Conservation (phyloP, 2,797 vertebrate species). For the Alectoris magna region DNA sequence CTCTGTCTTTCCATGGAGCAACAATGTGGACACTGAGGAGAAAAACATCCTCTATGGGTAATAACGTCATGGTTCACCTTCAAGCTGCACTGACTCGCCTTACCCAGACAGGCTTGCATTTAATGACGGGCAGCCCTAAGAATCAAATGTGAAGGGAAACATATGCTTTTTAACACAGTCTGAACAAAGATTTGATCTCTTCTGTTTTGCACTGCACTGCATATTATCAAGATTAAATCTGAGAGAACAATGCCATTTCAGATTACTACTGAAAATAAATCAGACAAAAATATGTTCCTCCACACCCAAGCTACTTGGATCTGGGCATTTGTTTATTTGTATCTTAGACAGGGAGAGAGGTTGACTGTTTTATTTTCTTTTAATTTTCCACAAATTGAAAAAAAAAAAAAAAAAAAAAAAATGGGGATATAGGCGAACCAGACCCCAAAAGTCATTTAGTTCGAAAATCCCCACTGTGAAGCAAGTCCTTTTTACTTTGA, state of each 20-base stretch:
- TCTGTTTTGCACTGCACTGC: neutral
- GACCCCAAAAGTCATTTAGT: neutral
- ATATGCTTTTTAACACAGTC: rapidly evolving
- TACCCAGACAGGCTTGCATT: neutral
- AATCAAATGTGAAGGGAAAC: neutral
- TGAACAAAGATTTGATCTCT: neutral
- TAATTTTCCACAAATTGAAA: neutral
- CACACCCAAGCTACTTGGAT: neutral
- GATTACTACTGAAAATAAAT: neutral
- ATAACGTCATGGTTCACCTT: neutral
- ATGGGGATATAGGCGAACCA: neutral
- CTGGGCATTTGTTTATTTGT: neutral
- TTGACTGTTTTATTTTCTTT: neutral
- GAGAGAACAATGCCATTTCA: neutral
- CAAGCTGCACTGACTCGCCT: rapidly evolving
- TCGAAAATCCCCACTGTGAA: neutral
- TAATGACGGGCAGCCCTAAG: neutral
- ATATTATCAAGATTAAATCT: neutral
- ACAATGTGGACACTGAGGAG: neutral
- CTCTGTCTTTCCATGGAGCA: neutral
- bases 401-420: neutral
- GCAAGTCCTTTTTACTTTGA: neutral
- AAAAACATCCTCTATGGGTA: neutral
- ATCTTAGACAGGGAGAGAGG: neutral
- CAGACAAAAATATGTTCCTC: neutral